phyloP scores from a whole-genome alignment of 2,113 vertebrate genomes.

The Sialia sialis region DNA sequence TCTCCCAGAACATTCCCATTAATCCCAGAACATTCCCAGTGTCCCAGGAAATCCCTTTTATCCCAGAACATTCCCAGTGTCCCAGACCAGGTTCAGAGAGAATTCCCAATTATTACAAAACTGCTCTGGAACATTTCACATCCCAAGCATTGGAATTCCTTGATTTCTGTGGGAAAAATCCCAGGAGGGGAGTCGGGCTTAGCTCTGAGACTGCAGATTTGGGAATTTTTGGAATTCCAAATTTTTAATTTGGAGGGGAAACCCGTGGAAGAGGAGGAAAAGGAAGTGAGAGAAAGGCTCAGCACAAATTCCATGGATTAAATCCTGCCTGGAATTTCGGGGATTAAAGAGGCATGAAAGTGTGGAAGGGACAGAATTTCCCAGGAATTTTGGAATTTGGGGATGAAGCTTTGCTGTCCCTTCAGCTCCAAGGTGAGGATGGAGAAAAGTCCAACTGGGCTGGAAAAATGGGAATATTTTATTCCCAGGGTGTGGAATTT shows the following conservation, averaged over 20 bases:
- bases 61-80: neutral
- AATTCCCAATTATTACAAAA: neutral
- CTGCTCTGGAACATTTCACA: neutral
- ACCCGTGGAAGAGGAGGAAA: neutral
- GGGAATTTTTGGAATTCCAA: neutral
- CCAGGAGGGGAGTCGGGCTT: rapidly evolving
- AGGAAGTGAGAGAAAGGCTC: neutral
- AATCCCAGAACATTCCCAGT: neutral
- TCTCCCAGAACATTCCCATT: neutral
- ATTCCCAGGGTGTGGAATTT: rapidly evolving
- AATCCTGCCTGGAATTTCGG: neutral
- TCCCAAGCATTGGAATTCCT: neutral
- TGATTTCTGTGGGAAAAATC: neutral
- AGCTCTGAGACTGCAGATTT: neutral
- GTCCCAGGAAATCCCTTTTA: too few species aligned
- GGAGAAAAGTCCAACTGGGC: neutral
- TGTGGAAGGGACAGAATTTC: neutral
- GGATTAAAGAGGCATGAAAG: neutral
- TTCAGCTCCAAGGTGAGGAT: neutral
- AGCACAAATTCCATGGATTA: rapidly evolving
- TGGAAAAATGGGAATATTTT: neutral
- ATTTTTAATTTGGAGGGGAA: neutral
- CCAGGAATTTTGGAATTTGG: neutral
- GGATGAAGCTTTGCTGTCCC: neutral
- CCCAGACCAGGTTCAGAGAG: neutral